These are phyloP conservation scores for Drosophila subobscura DNA, from an alignment of 1,140 invertebrate species.

Conservation along the genomic window DNA sequence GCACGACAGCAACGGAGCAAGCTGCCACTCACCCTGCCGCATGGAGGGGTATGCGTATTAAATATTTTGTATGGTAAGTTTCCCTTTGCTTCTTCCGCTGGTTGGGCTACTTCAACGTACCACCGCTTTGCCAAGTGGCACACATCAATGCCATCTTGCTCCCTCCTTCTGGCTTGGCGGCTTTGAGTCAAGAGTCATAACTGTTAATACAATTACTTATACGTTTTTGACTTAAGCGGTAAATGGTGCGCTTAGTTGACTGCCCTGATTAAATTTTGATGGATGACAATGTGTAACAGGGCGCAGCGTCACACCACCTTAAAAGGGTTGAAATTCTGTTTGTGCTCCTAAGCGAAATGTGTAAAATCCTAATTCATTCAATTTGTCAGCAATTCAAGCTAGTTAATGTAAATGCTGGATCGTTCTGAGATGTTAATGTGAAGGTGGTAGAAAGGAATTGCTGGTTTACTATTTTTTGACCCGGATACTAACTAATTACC, in stretches of 20 bases:
- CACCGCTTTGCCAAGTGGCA: constrained; percentile 37
- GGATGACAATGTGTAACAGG: constrained; percentile 14
- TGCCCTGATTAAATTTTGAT: constrained; percentile 48
- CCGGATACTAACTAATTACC: too few relatives aligned
- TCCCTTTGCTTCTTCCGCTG: constrained; percentile 14
- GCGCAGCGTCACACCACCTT: neutral
- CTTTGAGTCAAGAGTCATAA: constrained; percentile 40
- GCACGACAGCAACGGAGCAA: constrained; percentile 46
- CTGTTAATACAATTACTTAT: constrained; percentile 59
- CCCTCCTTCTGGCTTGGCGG: neutral
- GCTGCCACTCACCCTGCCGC: constrained; percentile 34
- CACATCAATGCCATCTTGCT: constrained; percentile 42
- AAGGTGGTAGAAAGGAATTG: too few relatives aligned
- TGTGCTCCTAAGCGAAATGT: constrained; percentile 22
- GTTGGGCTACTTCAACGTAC: constrained; percentile 9
- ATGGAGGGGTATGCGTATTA: constrained; percentile 50
- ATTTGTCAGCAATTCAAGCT: constrained; percentile 24
- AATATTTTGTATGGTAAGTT: constrained; percentile 49
- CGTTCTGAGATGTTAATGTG: too few relatives aligned
- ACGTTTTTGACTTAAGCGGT: constrained; percentile 48
- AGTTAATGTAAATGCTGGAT: constrained; percentile 5
- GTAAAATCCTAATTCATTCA: constrained; percentile 40
- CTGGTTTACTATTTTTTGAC: too few relatives aligned
- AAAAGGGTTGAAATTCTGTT: constrained; percentile 11
- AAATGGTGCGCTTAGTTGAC: constrained; percentile 48